Conservation (phyloP, 2,797 vertebrate species). For the Epinephelus awoara region DNA sequence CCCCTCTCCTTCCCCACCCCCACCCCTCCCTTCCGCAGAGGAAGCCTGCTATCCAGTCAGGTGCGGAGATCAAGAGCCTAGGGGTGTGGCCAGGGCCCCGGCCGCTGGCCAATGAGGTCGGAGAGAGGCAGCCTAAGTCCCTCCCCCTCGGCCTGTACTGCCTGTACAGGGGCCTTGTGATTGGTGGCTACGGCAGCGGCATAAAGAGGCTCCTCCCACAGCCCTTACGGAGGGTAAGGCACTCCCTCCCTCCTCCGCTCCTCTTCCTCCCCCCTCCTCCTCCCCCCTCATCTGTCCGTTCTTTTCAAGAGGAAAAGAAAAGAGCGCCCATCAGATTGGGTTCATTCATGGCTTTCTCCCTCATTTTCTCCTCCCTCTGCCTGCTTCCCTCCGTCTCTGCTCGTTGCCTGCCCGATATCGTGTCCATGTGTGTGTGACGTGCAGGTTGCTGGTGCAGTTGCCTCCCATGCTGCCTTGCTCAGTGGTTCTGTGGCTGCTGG, state of each 20-base stretch:
- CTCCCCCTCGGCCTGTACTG: slow-evolving; percentile 88
- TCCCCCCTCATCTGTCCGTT: slow-evolving; percentile 58
- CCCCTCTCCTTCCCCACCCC: slow-evolving; percentile 69
- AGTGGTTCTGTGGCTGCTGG: slow-evolving; percentile 77
- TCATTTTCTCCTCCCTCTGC: slow-evolving; percentile 67
- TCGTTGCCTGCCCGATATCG: slow-evolving; percentile 70
- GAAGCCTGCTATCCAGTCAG: slow-evolving; percentile 86
- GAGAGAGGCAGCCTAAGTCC: slow-evolving; percentile 86
- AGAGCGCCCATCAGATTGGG: slow-evolving; percentile 41
- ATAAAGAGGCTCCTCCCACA: slow-evolving; percentile 88
- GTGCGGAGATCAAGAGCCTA: slow-evolving; percentile 85
- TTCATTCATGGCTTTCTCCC: slow-evolving; percentile 58
- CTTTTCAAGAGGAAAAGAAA: slow-evolving; percentile 74
- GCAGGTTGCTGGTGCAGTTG: slow-evolving; percentile 67
- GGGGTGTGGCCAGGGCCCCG: slow-evolving; percentile 81
- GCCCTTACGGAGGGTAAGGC: slow-evolving; percentile 88
- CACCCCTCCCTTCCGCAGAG: slow-evolving; percentile 85
- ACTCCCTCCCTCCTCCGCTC: slow-evolving; percentile 74
- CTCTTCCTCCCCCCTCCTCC: slow-evolving; percentile 31
- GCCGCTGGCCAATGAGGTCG: slow-evolving; percentile 78
- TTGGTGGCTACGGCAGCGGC: slow-evolving; percentile 86
- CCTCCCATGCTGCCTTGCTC: slow-evolving; percentile 74
- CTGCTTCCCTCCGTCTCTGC: slow-evolving; percentile 68
- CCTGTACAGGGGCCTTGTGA: slow-evolving; percentile 89
- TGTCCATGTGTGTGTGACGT: slow-evolving; percentile 58